Percentiles rank a stretch among this genome's conserved stretches.
These are phyloP conservation scores for Stratiomys singularior DNA, from an alignment of 2,888 invertebrate species.

Conservation along the genomic window DNA sequence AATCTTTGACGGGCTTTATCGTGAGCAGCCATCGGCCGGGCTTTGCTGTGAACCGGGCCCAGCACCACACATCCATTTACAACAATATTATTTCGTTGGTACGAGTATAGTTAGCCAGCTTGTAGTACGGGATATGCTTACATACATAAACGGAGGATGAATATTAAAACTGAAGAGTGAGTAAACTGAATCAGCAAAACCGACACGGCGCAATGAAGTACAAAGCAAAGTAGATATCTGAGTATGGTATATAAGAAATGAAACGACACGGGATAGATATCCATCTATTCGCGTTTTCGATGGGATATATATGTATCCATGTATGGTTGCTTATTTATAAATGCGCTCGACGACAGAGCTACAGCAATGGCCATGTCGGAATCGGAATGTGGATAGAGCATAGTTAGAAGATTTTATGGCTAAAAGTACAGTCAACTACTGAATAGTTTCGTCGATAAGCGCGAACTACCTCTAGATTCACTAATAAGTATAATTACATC, in stretches of 20 bases:
- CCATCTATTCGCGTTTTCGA: conserved; percentile 32
- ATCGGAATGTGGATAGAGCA: neutral
- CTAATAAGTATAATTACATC: neutral
- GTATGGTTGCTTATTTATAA: neutral
- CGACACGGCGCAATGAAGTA: conserved; percentile 38
- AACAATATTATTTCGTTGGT: conserved; percentile 22
- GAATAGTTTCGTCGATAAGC: neutral
- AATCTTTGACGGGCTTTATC: conserved; percentile 36
- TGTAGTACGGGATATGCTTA: neutral
- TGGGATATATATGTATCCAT: conserved; percentile 7
- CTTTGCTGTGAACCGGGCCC: neutral
- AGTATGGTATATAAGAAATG: conserved; percentile 32
- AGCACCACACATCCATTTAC: conserved; percentile 37
- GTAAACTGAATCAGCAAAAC: conserved; percentile 32
- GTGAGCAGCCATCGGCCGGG: neutral
- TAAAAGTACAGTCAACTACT: conserved; percentile 13
- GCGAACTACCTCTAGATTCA: neutral
- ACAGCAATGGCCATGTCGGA: neutral
- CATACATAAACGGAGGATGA: conserved; percentile 39
- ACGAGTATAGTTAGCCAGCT: neutral
- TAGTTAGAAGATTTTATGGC: neutral
- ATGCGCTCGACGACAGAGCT: neutral
- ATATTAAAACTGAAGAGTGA: conserved; percentile 40
- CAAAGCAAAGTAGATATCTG: conserved; percentile 21
- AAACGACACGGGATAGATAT: conserved; percentile 15